These are phyloP conservation scores for Thinocorus orbignyianus DNA, from an alignment of 2,113 vertebrate species.

Conservation along the genomic window DNA sequence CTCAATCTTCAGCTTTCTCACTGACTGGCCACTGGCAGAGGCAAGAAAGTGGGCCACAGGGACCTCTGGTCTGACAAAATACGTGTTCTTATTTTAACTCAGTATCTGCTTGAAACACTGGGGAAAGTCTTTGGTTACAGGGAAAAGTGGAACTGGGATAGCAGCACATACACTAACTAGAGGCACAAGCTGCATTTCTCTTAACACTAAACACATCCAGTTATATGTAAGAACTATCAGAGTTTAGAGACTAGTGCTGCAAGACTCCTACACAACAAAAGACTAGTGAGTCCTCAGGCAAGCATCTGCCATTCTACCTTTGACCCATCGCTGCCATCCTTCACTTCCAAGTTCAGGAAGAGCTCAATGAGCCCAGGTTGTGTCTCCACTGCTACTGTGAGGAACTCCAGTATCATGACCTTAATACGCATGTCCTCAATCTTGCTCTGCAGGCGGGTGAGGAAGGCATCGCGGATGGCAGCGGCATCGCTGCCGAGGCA, in stretches of 20 bases:
- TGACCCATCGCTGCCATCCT: conserved; percentile 86
- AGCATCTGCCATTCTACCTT: conserved; percentile 76
- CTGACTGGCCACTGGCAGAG: neutral
- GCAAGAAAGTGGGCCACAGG: neutral
- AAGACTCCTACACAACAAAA: neutral
- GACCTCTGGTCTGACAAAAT: neutral
- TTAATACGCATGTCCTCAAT: conserved; percentile 98
- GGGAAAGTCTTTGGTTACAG: neutral
- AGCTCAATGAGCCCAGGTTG: conserved; percentile 97
- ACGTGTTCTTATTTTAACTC: neutral
- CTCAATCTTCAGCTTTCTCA: neutral
- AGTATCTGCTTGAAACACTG: neutral
- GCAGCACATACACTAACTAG: neutral
- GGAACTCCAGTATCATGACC: conserved; percentile 97
- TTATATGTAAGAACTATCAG: neutral
- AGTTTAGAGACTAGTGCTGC: neutral
- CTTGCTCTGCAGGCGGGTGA: conserved; percentile 90
- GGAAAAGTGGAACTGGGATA: neutral
- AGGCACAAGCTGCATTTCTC: neutral
- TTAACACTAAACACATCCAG: neutral
- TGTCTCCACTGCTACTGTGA: conserved; percentile 95
- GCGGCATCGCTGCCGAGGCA: conserved; percentile 93
- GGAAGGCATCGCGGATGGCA: conserved; percentile 93
- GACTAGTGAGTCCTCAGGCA: fast-evolving
- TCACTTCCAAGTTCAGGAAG: conserved; percentile 94